These are phyloP conservation scores for Ammodytes marinus DNA, from an alignment of 2,113 vertebrate genomes.

Conservation along the genomic window DNA sequence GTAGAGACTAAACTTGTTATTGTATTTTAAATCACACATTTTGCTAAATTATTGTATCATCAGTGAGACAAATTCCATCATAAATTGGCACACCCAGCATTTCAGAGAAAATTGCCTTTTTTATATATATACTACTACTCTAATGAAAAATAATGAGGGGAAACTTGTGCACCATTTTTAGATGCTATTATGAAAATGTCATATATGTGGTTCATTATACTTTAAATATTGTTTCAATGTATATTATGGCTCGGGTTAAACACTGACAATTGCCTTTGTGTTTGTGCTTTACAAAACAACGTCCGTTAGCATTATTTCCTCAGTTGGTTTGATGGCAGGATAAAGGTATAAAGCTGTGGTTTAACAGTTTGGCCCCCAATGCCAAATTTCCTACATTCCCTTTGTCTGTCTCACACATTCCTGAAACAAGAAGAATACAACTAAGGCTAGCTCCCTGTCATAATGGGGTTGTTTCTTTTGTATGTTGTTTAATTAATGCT, in stretches of 20 bases:
- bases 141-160: neutral
- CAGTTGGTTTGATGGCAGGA: conserved; percentile 5
- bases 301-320: neutral
- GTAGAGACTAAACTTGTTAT: neutral
- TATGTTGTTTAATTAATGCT: conserved; percentile 53
- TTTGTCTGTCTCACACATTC: neutral
- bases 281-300: neutral
- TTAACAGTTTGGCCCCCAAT: conserved; percentile 30
- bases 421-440: conserved; percentile 4
- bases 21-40: neutral
- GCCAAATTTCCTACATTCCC: conserved; percentile 1
- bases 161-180: neutral
- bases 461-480: neutral
- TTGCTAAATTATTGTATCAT: neutral
- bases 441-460: neutral
- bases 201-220: neutral
- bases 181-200: neutral
- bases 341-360: conserved; percentile 6
- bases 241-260: neutral
- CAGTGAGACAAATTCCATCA: neutral
- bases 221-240: neutral
- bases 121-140: too few relatives aligned
- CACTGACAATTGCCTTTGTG: neutral
- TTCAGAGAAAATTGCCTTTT: too few relatives aligned
- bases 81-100: neutral